phyloP scores from a whole-genome alignment of 1,140 invertebrate genomes.

The Tetramorium simillimum region DNA sequence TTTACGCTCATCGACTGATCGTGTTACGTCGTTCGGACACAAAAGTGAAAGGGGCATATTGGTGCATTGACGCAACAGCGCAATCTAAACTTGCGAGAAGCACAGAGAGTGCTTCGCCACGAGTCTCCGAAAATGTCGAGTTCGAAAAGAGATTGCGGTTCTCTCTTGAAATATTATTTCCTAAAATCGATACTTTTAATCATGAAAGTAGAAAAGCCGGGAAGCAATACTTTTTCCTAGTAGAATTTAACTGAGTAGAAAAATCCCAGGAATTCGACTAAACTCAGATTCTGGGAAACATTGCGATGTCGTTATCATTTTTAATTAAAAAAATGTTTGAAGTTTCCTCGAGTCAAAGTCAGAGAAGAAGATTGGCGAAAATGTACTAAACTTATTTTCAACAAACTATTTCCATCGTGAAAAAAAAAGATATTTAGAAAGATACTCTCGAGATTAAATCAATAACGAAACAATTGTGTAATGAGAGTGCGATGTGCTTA shows the following conservation, averaged over 20 bases:
- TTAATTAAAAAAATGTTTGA: background rate
- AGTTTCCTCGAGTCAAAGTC: background rate
- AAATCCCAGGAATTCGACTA: background rate
- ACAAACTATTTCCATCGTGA: background rate
- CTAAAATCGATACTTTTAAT: background rate
- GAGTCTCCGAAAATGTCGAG: background rate
- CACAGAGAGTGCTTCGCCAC: background rate
- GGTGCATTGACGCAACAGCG: background rate
- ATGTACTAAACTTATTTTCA: background rate
- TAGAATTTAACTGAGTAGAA: background rate
- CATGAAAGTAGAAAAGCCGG: background rate
- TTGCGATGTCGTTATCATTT: background rate
- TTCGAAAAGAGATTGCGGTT: background rate
- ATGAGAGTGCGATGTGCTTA: too few species aligned
- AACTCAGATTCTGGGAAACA: background rate
- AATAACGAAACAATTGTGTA: too few species aligned
- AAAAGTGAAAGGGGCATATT: conserved; percentile 2
- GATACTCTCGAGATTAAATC: too few species aligned
- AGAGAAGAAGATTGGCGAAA: background rate
- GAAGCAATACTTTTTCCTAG: background rate
- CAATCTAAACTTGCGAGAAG: background rate
- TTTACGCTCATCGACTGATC: background rate
- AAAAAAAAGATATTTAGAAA: background rate
- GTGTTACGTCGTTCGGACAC: background rate
- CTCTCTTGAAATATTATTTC: background rate